phyloP scores from a whole-genome alignment of 2,888 invertebrate species.

The Herminia tarsipennalis region DNA sequence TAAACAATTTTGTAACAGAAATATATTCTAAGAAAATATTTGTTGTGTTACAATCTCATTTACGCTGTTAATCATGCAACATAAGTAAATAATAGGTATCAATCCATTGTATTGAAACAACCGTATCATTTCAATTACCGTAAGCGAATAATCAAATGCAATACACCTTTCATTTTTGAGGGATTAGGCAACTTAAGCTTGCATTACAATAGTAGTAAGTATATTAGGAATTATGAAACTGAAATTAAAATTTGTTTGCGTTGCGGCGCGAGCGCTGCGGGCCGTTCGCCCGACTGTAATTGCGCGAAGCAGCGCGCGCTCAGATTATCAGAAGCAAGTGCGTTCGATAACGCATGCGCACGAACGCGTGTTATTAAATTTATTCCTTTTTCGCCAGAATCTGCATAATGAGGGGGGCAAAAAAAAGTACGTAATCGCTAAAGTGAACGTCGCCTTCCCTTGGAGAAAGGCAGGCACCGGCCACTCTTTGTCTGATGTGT shows the following conservation, averaged over 20 bases:
- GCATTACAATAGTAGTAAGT: conserved; percentile 54
- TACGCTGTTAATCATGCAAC: conserved; percentile 54
- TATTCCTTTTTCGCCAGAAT: conserved; percentile 84
- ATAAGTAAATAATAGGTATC: conserved; percentile 55
- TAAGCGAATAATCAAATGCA: conserved; percentile 60
- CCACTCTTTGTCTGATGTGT: conserved; percentile 65
- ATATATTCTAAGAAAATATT: conserved; percentile 44
- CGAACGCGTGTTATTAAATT: conserved; percentile 85
- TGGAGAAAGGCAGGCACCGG: conserved; percentile 74
- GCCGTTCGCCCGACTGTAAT: conserved; percentile 62
- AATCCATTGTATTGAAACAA: conserved; percentile 63
- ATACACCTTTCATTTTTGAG: conserved; percentile 63
- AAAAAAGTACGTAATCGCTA: conserved; percentile 82
- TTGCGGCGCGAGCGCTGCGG: conserved; percentile 29
- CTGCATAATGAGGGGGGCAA: conserved; percentile 84
- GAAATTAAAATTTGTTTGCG: conserved; percentile 53
- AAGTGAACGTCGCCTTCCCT: conserved; percentile 76
- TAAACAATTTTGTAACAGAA: conserved; percentile 29
- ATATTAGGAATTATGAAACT: conserved; percentile 64
- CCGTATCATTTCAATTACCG: conserved; percentile 75
- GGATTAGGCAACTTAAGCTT: conserved; percentile 75
- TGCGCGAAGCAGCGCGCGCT: conserved; percentile 71
- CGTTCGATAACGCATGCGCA: conserved; percentile 84
- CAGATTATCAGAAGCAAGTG: conserved; percentile 85
- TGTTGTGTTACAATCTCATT: conserved; percentile 51